Percentiles rank a stretch among this genome's conserved stretches.
These are phyloP conservation scores for Clitarchus hookeri DNA, from an alignment of 2,888 invertebrate genomes.

Conservation along the genomic window DNA sequence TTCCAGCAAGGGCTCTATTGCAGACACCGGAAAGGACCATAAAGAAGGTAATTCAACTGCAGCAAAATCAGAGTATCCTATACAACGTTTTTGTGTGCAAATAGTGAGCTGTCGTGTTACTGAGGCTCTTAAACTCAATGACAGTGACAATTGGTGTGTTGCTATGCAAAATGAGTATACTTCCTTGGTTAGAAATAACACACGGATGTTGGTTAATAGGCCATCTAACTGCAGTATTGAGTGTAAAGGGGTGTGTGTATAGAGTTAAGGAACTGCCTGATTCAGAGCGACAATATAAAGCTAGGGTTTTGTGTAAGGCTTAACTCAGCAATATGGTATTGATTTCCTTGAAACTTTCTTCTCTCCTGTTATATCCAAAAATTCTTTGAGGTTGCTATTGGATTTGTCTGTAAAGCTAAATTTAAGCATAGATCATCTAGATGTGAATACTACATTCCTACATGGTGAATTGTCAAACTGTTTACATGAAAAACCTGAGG, in stretches of 20 bases:
- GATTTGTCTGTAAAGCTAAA: conserved; percentile 39
- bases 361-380: too few relatives aligned
- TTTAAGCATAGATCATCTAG: conserved; percentile 37
- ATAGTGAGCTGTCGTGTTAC: background rate
- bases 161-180: conserved; percentile 28
- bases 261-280: too few relatives aligned
- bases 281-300: too few relatives aligned
- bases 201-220: conserved; percentile 19
- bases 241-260: too few relatives aligned
- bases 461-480: conserved; percentile 44
- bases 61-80: too few relatives aligned
- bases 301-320: too few relatives aligned
- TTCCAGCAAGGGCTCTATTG: background rate
- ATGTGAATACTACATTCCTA: conserved; percentile 47
- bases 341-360: too few relatives aligned
- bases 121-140: background rate
- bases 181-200: conserved; percentile 25
- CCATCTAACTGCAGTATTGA: too few relatives aligned
- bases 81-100: background rate
- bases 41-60: too few relatives aligned
- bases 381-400: conserved; percentile 35
- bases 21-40: background rate
- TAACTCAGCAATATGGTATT: too few relatives aligned
- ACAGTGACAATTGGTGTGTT: conserved; percentile 18
- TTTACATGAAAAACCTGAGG: conserved; percentile 44